A percentile compares a stretch with the other conserved stretches of the same genome.
These are phyloP conservation scores for Tetragonisca angustula DNA, from an alignment of 2,888 invertebrate species.

Conservation along the genomic window DNA sequence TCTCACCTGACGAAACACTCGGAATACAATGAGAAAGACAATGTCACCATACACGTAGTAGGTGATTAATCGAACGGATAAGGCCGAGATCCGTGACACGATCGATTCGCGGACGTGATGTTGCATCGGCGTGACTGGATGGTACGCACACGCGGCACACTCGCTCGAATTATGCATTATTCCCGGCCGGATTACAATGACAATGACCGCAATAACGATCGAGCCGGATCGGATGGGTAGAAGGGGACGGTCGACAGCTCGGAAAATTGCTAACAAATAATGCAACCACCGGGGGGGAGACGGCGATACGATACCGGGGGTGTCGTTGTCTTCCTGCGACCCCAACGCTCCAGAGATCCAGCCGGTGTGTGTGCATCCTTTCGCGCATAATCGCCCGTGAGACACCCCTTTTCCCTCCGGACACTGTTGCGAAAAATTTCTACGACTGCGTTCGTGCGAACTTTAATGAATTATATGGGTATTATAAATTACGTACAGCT, in stretches of 20 bases:
- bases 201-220: conserved; percentile 81
- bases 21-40: background rate
- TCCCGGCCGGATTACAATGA: conserved; percentile 78
- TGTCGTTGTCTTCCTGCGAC: conserved; percentile 68
- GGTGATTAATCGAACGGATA: conserved; percentile 42
- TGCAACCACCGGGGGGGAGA: conserved; percentile 67
- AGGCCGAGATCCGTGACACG: conserved; percentile 35
- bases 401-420: conserved; percentile 49
- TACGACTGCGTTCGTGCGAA: background rate
- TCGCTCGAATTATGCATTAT: conserved; percentile 73
- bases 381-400: conserved; percentile 66
- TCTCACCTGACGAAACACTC: no score
- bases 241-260: conserved; percentile 78
- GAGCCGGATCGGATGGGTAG: conserved; percentile 66
- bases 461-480: background rate
- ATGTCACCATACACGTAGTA: background rate
- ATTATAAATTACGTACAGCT: no score
- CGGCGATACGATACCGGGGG: conserved; percentile 74
- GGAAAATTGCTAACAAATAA: conserved; percentile 84
- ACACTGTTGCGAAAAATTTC: conserved; percentile 6
- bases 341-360: conserved; percentile 48
- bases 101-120: conserved; percentile 59
- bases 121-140: conserved; percentile 54
- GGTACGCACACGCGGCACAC: conserved; percentile 67
- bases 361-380: conserved; percentile 61